A percentile compares a stretch with the other conserved stretches of the same genome.
phyloP scores from a whole-genome alignment of 1,140 invertebrate genomes.

The Stenopsyche tienmushanensis region DNA sequence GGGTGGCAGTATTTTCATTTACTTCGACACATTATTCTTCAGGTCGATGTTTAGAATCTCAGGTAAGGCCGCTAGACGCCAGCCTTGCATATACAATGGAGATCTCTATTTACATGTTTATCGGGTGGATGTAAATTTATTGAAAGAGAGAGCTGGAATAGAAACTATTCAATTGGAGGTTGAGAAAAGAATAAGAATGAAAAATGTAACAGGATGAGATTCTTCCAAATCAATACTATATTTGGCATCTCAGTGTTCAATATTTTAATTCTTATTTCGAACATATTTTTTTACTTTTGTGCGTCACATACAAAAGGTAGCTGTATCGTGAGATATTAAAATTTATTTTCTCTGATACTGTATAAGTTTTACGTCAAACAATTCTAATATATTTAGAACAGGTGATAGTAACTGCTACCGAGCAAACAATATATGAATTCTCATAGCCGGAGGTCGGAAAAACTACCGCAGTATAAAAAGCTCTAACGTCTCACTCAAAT shows the following conservation, averaged over 20 bases:
- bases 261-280: no score
- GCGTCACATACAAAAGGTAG: no score
- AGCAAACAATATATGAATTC: constrained; percentile 9
- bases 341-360: no score
- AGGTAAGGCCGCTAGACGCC: not conserved
- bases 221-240: no score
- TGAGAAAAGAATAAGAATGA: constrained; percentile 18
- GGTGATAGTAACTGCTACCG: constrained; percentile 9
- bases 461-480: constrained; percentile 19
- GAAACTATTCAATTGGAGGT: not conserved
- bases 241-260: no score
- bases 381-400: constrained; percentile 2
- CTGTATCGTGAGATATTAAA: no score
- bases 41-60: not conserved
- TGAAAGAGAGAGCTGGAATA: constrained; percentile 12
- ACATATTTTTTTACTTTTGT: no score
- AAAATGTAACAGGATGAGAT: constrained; percentile 21
- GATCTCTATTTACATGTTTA: constrained; percentile 38
- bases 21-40: constrained; percentile 12
- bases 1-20: not conserved
- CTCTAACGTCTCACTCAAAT: constrained; percentile 20
- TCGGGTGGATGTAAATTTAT: constrained; percentile 34
- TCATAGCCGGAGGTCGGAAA: not conserved
- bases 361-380: not conserved
- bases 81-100: constrained; percentile 19